These are phyloP conservation scores for Pogoniulus pusillus DNA, from an alignment of 2,797 vertebrate genomes.

Conservation along the genomic window DNA sequence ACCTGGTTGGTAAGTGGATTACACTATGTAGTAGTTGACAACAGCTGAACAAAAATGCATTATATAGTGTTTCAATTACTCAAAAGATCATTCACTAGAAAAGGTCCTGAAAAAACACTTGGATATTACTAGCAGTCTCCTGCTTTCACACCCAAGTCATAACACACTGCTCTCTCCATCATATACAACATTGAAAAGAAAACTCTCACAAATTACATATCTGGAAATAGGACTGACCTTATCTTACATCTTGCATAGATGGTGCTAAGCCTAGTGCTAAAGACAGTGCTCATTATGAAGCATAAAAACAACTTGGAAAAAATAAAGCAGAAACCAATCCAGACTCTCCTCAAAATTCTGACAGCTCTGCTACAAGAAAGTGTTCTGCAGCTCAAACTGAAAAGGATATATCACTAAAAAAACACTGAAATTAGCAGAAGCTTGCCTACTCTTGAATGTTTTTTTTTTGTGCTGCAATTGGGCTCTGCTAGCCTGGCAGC, in stretches of 20 bases:
- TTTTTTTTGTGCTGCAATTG: background rate
- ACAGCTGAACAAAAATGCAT: constrained; percentile 29
- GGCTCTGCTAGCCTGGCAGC: background rate
- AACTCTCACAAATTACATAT: background rate
- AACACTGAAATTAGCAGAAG: constrained; percentile 25
- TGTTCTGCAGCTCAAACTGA: background rate
- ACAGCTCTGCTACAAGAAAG: background rate
- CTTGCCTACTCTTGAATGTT: background rate
- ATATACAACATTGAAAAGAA: background rate
- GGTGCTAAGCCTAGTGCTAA: constrained; percentile 9
- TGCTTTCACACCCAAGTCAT: background rate
- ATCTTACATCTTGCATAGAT: background rate
- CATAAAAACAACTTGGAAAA: constrained; percentile 9
- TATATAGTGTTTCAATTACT: background rate
- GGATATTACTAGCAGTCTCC: background rate
- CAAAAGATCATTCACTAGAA: background rate
- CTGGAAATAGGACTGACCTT: background rate
- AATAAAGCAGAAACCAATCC: background rate
- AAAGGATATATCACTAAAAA: background rate
- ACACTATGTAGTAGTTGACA: background rate
- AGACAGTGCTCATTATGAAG: constrained; percentile 21
- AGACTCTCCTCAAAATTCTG: background rate
- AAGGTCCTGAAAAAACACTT: constrained; percentile 6
- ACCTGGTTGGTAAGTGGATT: constrained; percentile 18
- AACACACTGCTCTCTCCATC: background rate